Base-by-base conservation (phyloP, 2,888 invertebrate genomes). In the Aromia moschata region DNA sequence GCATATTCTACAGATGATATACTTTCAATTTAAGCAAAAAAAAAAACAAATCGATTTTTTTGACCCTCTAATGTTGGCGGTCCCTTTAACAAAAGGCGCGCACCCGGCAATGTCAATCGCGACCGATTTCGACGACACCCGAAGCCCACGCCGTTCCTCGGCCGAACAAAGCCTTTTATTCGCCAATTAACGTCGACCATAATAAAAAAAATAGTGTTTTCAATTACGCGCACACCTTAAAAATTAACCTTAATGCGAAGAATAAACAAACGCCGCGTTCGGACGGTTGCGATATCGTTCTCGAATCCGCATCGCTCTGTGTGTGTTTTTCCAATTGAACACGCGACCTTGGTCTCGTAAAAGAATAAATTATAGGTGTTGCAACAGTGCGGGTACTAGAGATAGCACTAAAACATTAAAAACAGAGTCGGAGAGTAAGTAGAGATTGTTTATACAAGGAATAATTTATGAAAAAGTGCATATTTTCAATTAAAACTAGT, bases 191-290 rank as follows among this genome's bases (percentile, higher is more conserved):
- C 18, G 3, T 18, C 14, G 14, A 18, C 14, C 2, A 33, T 11
- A 33, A 33, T 10, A n/a, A 33, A 25, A n/a, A n/a, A 18, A 9
- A 41, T 17, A 41, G 17, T 25, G 20, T 20, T 20, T 43, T 43
- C 43, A 43, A 43, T 43, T 43, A 25, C 11, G 43, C 43, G 20
- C 43, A 43, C 43, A 43, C 43, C 43, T 33, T 43, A 43, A 7
- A 43, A 20, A 25, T 43, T 43, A 43, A 25, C 43, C 43, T 43
- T 43, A 43, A 43, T 43, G 20, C 1, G 25, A 12, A 43, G 25
- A 43, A 25, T 43, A 43, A 43, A 43, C 14, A 43, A 43, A 43
- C 17, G 33, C 20, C 11, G 20, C 11, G 43, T 25, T 43, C 25
- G 14, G 18, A 43, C 10, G 43, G 11, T 43, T 43, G 43, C 25